Base-by-base conservation (phyloP, 2,888 invertebrate genomes). In the Mayetiola destructor region DNA sequence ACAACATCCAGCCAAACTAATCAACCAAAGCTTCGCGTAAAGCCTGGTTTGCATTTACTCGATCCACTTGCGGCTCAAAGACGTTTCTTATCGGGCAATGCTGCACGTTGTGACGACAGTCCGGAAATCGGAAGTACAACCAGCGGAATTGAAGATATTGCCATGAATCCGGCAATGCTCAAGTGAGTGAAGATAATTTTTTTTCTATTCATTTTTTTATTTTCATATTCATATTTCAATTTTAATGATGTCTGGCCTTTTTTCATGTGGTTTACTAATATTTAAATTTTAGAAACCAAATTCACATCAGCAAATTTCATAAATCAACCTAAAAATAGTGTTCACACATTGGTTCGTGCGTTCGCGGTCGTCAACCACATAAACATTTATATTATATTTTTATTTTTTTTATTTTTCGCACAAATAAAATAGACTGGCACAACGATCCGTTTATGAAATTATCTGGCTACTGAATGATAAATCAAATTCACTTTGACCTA, bases 91-190 rank as follows among this genome's bases (percentile, higher is more conserved):
- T 3, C 53, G 9, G 71, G 20, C n/a, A 20, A 69, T 62, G 62
- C 37, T 29, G 18, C 37, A 8, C 64, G 70, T n/a, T 21, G 36
- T 57, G 81, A 81, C 37, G 77, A 77, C 36, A 65, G 73, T 64
- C 75, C 80, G 2, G 81, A 81, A 67, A 80, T 81, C 40, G 81
- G 81, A 62, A 81, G 80, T 68, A 81, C 81, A 40, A 80, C 80
- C 55, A 77, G 77, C 62, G 76, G 76, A 59, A 75, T 78, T 5
- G 81, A 80, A 58, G 75, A 74, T 60, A 65, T 67, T 64, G 65
- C 72, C 59, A 78, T 78, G 61, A 79, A 82, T 64, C n/a, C 55
- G 3, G 83, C 84, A 62, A 76, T 88, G 55, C 88, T 88, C 70
- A 88, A 85, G 88, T 88, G 75, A 83, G 80, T 78, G 18, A 2